Conservation (phyloP, 2,888 invertebrate genomes). For the Tiliacea citrago region DNA sequence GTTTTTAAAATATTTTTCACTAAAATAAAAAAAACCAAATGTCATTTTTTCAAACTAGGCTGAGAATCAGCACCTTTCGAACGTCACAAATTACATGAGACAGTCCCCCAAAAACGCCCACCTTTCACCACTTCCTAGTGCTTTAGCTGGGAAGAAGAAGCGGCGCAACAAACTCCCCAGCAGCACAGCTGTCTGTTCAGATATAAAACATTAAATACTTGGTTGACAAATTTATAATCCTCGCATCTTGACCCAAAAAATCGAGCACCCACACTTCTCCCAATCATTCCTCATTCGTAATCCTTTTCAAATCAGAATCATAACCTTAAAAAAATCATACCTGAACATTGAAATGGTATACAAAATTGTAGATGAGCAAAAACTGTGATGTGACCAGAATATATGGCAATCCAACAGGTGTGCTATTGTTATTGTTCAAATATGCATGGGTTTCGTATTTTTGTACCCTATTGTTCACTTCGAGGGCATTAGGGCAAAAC, state of each 20-base stretch:
- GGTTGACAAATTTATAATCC: background rate
- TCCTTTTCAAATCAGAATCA: conserved; percentile 34
- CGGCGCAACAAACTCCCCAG: too few species aligned
- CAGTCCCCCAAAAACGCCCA: too few species aligned
- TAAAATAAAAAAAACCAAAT: too few species aligned
- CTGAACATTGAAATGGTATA: conserved; percentile 31
- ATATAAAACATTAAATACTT: background rate
- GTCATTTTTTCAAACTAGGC: too few species aligned
- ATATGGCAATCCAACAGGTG: conserved; percentile 76
- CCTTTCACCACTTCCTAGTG: too few species aligned
- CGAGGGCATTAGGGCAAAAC: conserved; percentile 74
- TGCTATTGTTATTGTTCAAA: conserved; percentile 78
- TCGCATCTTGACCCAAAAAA: background rate
- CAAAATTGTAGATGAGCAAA: conserved; percentile 63
- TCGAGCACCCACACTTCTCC: conserved; percentile 5
- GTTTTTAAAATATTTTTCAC: too few species aligned
- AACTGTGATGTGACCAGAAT: conserved; percentile 64
- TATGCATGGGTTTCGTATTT: conserved; percentile 76
- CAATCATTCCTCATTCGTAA: background rate
- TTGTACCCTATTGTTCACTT: conserved; percentile 61
- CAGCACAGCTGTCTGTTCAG: too few species aligned
- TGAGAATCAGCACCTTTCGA: too few species aligned
- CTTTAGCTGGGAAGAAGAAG: too few species aligned
- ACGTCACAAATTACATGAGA: too few species aligned
- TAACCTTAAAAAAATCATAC: conserved; percentile 41